phyloP scores from a whole-genome alignment of 1,140 invertebrate species.

The Paralvinella palmiformis region DNA sequence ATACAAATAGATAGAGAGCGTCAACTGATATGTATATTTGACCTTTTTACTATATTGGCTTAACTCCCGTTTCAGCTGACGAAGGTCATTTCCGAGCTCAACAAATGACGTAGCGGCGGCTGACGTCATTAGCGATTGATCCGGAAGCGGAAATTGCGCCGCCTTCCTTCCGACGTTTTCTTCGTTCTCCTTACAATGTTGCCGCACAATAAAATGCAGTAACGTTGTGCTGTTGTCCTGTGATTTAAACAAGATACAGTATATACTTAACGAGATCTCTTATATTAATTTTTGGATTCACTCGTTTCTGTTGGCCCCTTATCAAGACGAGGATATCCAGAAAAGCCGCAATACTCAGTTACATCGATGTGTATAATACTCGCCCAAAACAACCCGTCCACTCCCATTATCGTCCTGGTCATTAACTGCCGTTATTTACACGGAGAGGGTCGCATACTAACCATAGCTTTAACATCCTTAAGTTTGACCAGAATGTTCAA shows the following conservation, averaged over 20 bases:
- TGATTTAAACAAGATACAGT: neutral
- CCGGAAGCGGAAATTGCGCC: constrained; percentile 6
- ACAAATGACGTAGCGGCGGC: neutral
- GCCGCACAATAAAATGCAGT: constrained; percentile 2
- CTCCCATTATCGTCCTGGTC: constrained; percentile 32
- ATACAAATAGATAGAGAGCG: constrained; percentile 1
- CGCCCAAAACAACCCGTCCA: constrained; percentile 33
- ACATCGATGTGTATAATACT: neutral
- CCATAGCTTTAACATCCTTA: constrained; percentile 39
- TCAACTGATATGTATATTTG: neutral
- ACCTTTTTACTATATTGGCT: neutral
- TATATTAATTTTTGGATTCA: neutral
- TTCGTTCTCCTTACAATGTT: neutral
- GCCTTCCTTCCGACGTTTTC: neutral
- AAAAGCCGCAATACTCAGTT: neutral
- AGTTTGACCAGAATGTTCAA: constrained; percentile 39
- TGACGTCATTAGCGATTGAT: neutral
- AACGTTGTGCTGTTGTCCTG: constrained; percentile 9
- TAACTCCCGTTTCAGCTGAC: neutral
- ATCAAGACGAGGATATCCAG: neutral
- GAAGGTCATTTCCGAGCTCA: neutral
- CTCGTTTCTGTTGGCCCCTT: neutral
- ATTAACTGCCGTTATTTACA: neutral
- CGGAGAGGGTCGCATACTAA: constrained; percentile 15
- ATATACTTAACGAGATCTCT: neutral